Evolutionary conservation across 2,888 invertebrate genomes (phyloP), one percentile per base, ranked within the genome.

Genomic region (Noctua comes): DNA sequence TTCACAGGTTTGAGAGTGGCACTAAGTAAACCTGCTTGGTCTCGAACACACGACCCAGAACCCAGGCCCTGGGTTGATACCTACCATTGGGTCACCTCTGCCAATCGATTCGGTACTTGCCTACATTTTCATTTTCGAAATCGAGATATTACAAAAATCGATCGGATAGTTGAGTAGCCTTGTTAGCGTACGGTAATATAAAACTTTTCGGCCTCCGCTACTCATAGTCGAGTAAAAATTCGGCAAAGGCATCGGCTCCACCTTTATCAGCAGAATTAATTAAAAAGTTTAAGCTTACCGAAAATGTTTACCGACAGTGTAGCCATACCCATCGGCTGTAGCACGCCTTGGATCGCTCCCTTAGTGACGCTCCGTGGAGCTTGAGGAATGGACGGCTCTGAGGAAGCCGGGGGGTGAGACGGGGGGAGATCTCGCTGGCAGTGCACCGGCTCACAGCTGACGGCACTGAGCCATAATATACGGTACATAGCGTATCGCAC

Each of bases 391-490:
- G 90, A 85, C 82, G 88, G 86, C 80, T 82, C 62, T 68, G 75
- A 68, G 74, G 73, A 76, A 81, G 83, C 10, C 1, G 78, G 51
- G 86, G 65, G 73, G 82, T 78, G 84, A 4, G 66, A 16, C 73
- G 59, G 66, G 78, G 85, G 84, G 24, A 77, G 80, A 79, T 57
- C 77, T 81, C 74, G 89, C 86, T 88, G 86, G 85, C 88, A 86
- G 84, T 90, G 90, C 92, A 93, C 89, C 82, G 88, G 77, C 83
- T 88, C 91, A 91, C 91, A 93, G 91, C 93, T 93, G 91, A 89
- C 91, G 89, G 88, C 83, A 88, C 86, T 79, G 82, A 86, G 85
- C 85, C 87, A 86, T 91, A 87, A 89, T 89, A 86, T 88, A 89
- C 90, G 82, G 84, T 88, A 89, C 83, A 88, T 88, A 83, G 77